A percentile compares a stretch with the other conserved stretches of the same genome.
Evolutionary conservation across 2,797 vertebrate species (phyloP).

Genomic region (Chrosomus eos): DNA sequence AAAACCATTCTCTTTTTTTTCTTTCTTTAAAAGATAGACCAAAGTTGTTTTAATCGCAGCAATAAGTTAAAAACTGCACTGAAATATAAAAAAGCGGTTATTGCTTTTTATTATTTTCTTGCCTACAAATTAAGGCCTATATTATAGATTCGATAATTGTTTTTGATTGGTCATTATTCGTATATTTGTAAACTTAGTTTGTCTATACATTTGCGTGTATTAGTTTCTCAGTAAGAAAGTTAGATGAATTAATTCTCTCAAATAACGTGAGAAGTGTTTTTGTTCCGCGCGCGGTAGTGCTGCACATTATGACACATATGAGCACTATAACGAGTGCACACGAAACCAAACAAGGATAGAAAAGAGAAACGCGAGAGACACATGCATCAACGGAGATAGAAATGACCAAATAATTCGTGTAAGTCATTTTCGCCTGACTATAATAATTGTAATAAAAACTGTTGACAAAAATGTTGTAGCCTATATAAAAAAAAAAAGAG

Average conservation of each 20-base stretch:
- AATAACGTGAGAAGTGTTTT: constrained; percentile 41
- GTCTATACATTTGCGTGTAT: too few relatives aligned
- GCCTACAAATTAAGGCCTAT: not conserved
- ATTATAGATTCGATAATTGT: not conserved
- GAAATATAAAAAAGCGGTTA: not conserved
- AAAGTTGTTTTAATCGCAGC: not conserved
- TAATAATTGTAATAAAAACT: not conserved
- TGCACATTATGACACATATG: constrained; percentile 8
- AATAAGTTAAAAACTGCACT: not conserved
- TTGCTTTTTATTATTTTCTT: not conserved
- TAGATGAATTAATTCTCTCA: not conserved
- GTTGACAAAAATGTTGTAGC: not conserved
- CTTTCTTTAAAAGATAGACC: not conserved
- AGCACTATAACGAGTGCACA: constrained; percentile 17
- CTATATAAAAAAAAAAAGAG: too few relatives aligned
- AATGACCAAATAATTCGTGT: not conserved
- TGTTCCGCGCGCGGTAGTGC: constrained; percentile 14
- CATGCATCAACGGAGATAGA: constrained; percentile 4
- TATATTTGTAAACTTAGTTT: not conserved
- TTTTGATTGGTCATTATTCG: not conserved
- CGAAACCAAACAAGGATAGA: constrained; percentile 21
- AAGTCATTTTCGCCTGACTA: constrained; percentile 16
- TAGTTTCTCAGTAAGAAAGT: not conserved
- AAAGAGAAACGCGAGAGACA: constrained; percentile 10
- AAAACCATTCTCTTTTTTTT: not conserved